Percentiles rank a stretch among this genome's conserved stretches.
These are phyloP conservation scores for Romanogobio albipinnatus DNA, from an alignment of 2,113 vertebrate genomes.

Conservation along the genomic window DNA sequence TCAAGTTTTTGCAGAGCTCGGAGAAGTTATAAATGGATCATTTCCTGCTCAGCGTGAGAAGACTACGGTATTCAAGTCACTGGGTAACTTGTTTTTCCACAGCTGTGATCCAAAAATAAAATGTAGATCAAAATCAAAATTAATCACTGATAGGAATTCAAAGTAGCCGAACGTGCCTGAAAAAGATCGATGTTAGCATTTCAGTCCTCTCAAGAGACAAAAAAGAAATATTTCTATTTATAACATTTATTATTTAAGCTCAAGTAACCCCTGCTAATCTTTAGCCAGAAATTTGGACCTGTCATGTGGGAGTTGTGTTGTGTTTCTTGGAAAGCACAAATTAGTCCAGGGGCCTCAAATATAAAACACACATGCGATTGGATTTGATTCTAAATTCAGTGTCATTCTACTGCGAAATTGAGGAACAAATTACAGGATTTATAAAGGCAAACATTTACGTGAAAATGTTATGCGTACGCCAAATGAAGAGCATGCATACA, in stretches of 20 bases:
- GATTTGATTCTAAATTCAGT: too few relatives aligned
- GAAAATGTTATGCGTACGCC: too few relatives aligned
- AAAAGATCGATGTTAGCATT: slow-evolving; percentile 16
- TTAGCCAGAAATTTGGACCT: background rate
- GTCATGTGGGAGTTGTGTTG: background rate
- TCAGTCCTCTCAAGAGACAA: background rate
- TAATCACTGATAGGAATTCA: background rate
- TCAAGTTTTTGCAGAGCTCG: slow-evolving; percentile 90
- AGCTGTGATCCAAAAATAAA: background rate
- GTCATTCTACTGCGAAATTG: too few relatives aligned
- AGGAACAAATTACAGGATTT: too few relatives aligned
- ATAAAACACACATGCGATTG: too few relatives aligned
- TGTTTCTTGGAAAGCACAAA: background rate
- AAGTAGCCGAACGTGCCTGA: background rate
- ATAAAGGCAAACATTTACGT: too few relatives aligned
- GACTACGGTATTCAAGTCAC: slow-evolving; percentile 94
- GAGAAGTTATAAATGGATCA: slow-evolving; percentile 87
- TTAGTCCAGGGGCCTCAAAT: background rate
- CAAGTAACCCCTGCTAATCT: background rate
- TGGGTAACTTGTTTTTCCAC: slow-evolving; percentile 77
- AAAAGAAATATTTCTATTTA: slow-evolving; percentile 12
- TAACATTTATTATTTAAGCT: background rate
- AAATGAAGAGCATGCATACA: too few relatives aligned
- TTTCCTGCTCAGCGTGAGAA: slow-evolving; percentile 84
- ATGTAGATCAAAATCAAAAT: background rate